Evolutionary conservation across 1,140 invertebrate genomes (phyloP), one percentile per base, ranked within the genome.

Genomic region (Ptiloglossa arizonensis): DNA sequence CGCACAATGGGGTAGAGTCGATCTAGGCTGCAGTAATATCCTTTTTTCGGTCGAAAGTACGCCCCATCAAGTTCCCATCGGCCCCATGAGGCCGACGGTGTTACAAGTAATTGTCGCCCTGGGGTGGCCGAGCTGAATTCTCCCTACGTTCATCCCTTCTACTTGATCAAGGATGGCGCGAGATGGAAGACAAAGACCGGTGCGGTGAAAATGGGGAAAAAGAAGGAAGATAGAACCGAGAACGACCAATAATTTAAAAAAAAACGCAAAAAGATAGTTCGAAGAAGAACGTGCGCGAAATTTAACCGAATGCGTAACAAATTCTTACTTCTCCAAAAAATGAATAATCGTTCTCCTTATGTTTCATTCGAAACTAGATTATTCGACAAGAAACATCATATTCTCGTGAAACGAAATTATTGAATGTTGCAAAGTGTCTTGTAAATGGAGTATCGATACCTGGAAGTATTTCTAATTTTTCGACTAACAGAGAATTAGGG

Each of bases 101-200:
- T 89, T 89, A 89, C 88, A 88, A 88, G 88, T 89, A 89, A 89
- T 89, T 89, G 88, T 89, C 83, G 85, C 88, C 79, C 74, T 77
- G 74, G 84, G 86, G 79, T 85, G 83, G 62, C 24, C 70, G 59
- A 59, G 22, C 32, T 24, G 35, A 22, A 67, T 50, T 64, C 67
- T 59, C 75, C 80, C 83, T 57, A 35, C 60, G 72, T 69, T 75
- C 82, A 44, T 50, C 69, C 72, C 68, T 19, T 50, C 56, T 6
- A 46, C 46, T 27, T 67, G 71, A 68, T 76, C 64, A 41, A n/a
- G 56, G 19, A 59, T 32, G 27, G 22, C 24, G 59, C 9, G 69
- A 66, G 66, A 66, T 38, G 69, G 22, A 29, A 48, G 27, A 52
- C 15, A 5, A 15, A 24, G 17, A 29, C 1, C 54, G 19, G 27